phyloP scores from a whole-genome alignment of 1,140 invertebrate species.

The Probaryconus sp. region DNA sequence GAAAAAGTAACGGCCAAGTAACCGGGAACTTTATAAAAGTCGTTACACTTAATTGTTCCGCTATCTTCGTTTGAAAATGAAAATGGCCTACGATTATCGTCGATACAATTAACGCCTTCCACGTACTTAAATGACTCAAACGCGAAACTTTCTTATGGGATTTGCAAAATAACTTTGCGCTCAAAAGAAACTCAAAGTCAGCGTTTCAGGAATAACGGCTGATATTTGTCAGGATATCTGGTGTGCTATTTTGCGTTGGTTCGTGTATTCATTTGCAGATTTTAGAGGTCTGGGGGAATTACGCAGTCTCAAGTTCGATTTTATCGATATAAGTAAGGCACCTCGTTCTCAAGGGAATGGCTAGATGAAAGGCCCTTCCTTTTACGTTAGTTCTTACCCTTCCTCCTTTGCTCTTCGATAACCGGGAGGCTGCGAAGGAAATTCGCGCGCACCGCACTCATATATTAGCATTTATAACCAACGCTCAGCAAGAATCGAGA shows the following conservation, averaged over 20 bases:
- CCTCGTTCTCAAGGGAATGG: slow-evolving; percentile 22
- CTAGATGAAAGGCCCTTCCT: slow-evolving; percentile 40
- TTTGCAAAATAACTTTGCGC: slow-evolving; percentile 33
- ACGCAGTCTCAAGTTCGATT: slow-evolving; percentile 44
- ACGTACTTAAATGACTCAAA: not conserved
- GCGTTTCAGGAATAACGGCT: slow-evolving; percentile 13
- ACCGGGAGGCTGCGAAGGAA: slow-evolving; percentile 23
- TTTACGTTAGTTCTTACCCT: no score
- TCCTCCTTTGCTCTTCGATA: slow-evolving; percentile 33
- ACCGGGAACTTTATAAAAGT: slow-evolving; percentile 3
- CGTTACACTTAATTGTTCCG: slow-evolving; percentile 3
- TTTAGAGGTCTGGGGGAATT: slow-evolving; percentile 17
- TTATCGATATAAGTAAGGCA: slow-evolving; percentile 42
- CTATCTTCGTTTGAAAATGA: not conserved
- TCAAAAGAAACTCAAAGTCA: slow-evolving; percentile 11
- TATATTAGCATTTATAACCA: slow-evolving; percentile 75
- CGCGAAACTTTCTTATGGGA: slow-evolving; percentile 9
- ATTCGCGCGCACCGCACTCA: slow-evolving; percentile 50
- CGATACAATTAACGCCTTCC: no score
- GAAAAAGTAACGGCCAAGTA: slow-evolving; percentile 5
- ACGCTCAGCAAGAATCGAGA: slow-evolving; percentile 64
- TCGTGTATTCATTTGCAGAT: slow-evolving; percentile 32
- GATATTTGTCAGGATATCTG: slow-evolving; percentile 49
- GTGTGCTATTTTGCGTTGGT: slow-evolving; percentile 25
- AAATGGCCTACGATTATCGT: no score